Evolutionary conservation across 2,113 vertebrate species (phyloP), one percentile per base, ranked within the genome.

Genomic region (Pipra filicauda): DNA sequence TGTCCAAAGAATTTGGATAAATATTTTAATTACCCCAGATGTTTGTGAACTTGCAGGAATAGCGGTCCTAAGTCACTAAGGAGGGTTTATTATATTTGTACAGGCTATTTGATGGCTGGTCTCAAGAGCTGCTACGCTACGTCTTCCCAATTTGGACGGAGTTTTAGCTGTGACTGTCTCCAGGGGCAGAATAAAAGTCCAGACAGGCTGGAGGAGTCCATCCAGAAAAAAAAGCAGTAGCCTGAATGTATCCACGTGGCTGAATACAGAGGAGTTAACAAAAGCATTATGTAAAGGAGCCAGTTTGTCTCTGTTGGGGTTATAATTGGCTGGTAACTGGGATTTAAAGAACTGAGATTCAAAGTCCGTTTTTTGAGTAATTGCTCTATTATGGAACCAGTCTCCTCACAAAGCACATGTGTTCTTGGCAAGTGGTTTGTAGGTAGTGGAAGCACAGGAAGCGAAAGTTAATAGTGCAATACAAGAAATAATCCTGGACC

Each of bases 221-320:
- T 95, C 95, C 95, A 96, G 93, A 91, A 91, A 90, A 89, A 89
- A 93, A 89, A 64, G n/a, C 80, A 92, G 76, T 91, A 91, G 93
- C 80, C 65, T 94, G 92, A 95, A 93, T 93, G 86, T 44, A 82
- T 96, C 94, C 96, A 96, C 90, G 66, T 97, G 95, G 95, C 58
- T 61, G 83, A 94, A 86, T 65, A 84, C 85, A 92, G 92, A 70
- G 88, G 61, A 92, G 83, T 92, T 87, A 95, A 95, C 88, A 95
- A 95, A 95, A 88, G 93, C 91, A 91, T 95, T 94, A 94, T 94
- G 86, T 82, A 89, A 92, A 93, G 83, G 89, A 95, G 96, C 89
- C 92, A 89, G 88, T 87, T 95, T 94, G 96, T 97, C 93, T 96
- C 96, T 78, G 62, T 51, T 91, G 92, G 83, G 95, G 71, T 78